Percentiles rank a stretch among this genome's conserved stretches.
These are phyloP conservation scores for Lacerta agilis DNA, from an alignment of 2,797 vertebrate genomes.

Conservation along the genomic window DNA sequence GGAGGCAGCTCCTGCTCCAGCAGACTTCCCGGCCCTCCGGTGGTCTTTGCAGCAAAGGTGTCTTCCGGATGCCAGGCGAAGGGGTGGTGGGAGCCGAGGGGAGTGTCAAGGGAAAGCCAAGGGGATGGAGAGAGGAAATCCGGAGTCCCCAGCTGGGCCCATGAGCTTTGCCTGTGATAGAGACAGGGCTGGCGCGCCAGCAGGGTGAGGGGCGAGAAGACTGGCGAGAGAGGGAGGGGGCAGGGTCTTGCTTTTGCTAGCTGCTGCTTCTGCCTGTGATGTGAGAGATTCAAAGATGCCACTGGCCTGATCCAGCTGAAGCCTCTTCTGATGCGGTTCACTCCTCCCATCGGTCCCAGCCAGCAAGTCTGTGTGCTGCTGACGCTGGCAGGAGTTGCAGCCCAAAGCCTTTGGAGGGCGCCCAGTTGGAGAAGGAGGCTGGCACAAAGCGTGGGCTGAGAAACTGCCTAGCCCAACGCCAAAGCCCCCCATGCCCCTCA, in stretches of 20 bases:
- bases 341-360: too few relatives aligned
- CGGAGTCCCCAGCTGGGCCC: constrained; percentile 24
- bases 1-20: not conserved
- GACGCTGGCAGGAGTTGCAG: too few relatives aligned
- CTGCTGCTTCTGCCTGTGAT: not conserved
- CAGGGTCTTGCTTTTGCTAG: accelerated
- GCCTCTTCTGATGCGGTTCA: too few relatives aligned
- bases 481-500: too few relatives aligned
- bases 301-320: too few relatives aligned
- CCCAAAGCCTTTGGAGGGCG: too few relatives aligned
- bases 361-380: too few relatives aligned
- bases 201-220: not conserved
- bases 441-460: too few relatives aligned
- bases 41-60: constrained; percentile 55
- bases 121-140: constrained; percentile 41
- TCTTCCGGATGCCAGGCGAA: constrained; percentile 41
- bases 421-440: too few relatives aligned
- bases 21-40: not conserved
- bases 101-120: constrained; percentile 54
- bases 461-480: too few relatives aligned
- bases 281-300: not conserved
- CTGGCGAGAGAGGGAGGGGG: not conserved
- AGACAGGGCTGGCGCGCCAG: not conserved
- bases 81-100: not conserved
- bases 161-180: constrained; percentile 10